Base-by-base conservation (phyloP, 2,888 invertebrate species). In the Acleris laterana region DNA sequence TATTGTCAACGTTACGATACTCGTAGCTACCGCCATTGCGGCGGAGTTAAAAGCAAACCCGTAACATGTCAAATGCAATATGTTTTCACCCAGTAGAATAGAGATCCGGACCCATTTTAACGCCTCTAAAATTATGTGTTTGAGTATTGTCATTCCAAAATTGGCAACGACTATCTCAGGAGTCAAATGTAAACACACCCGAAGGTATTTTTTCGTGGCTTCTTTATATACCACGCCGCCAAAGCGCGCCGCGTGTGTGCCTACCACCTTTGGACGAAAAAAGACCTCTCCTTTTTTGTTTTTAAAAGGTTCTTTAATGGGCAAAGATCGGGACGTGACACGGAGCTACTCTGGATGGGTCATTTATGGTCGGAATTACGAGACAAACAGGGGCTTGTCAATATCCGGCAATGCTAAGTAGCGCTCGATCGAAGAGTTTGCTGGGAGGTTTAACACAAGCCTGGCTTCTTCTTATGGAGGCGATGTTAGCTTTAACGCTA, bases 221-320 rank as follows among this genome's bases (percentile, higher is more conserved):
- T 52, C 63, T 64, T 62, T 65, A n/a, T n/a, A n/a, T n/a, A 46
- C 49, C 51, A 51, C 58, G 48, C 68, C 68, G 68, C 68, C 68
- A 68, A 68, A 68, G 65, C 48, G 48, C 61, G 46, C 62, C 64
- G 68, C 62, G 55, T 59, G 63, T 68, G 57, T 62, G 64, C 49
- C 25, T 59, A 63, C 63, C 63, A 63, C 57, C 57, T 57, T 51
- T 63, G 58, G 63, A 63, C 56, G 56, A 48, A 61, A 62, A 68
- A 58, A 64, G 61, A 62, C 50, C 62, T 56, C 58, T 55, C 52
- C 64, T 62, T 68, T 68, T 68, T 65, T 61, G 65, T 66, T 64
- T 68, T 65, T 59, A 59, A 59, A 48, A 68, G 65, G 64, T 68
- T 68, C 59, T 68, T 68, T 68, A 59, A 65, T 51, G 58, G 68